Conservation (phyloP, 2,888 invertebrate species). For the Parelbella ahira region DNA sequence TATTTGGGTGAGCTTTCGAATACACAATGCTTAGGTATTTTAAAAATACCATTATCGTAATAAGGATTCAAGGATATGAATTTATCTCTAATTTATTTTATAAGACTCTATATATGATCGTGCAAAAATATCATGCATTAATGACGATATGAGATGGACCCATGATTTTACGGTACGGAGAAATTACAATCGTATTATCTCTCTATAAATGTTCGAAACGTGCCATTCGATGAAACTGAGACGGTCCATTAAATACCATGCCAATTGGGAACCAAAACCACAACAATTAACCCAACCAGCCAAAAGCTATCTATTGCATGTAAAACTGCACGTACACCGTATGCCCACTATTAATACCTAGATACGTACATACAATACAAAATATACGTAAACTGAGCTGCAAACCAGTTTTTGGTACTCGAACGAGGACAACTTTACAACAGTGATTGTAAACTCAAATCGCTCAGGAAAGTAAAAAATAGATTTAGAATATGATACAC, state of each 20-base stretch:
- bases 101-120: slow-evolving; percentile 30
- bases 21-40: no score
- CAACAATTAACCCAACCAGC: slow-evolving; percentile 56
- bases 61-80: no score
- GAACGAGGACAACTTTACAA: slow-evolving; percentile 39
- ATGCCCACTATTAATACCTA: slow-evolving; percentile 38
- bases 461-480: no score
- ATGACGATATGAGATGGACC: slow-evolving; percentile 39
- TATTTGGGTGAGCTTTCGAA: no score
- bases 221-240: slow-evolving; percentile 41
- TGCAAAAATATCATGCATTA: slow-evolving; percentile 40
- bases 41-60: neutral
- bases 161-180: slow-evolving; percentile 37
- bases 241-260: slow-evolving; percentile 41
- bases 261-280: slow-evolving; percentile 55
- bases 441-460: slow-evolving; percentile 1
- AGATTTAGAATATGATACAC: no score
- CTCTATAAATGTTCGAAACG: slow-evolving; percentile 36
- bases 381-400: slow-evolving; percentile 36
- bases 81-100: slow-evolving; percentile 2
- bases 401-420: slow-evolving; percentile 35
- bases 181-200: slow-evolving; percentile 33
- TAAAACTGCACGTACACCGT: slow-evolving; percentile 39
- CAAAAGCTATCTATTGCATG: slow-evolving; percentile 52
- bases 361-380: slow-evolving; percentile 33